Evolutionary conservation across 1,140 invertebrate species (phyloP).

Genomic region (Diorhabda elongata): DNA sequence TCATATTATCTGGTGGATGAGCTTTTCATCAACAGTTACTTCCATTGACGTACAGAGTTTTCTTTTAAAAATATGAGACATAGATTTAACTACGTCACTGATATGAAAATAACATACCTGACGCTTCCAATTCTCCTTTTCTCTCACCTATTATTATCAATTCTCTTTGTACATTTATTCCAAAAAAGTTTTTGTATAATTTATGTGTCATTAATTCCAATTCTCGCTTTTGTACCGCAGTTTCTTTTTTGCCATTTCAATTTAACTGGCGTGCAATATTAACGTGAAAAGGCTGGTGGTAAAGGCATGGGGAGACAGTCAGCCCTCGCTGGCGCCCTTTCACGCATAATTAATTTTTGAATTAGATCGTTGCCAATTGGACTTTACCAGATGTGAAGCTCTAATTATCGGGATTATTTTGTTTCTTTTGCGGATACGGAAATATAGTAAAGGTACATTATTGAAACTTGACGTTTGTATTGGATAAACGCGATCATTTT

Average conservation of each 20-base stretch:
- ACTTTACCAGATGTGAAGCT: neutral
- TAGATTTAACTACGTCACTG: no score
- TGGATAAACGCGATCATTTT: no score
- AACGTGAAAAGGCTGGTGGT: neutral
- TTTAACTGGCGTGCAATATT: neutral
- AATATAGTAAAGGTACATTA: no score
- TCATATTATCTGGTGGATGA: no score
- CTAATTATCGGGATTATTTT: neutral
- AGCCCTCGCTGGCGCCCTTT: neutral
- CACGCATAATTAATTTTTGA: slow-evolving; percentile 1
- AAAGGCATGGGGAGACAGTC: no score
- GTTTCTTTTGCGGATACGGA: no score
- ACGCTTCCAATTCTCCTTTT: slow-evolving; percentile 8
- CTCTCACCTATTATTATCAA: slow-evolving; percentile 22
- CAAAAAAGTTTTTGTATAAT: slow-evolving; percentile 26
- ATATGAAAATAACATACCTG: neutral
- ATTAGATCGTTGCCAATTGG: slow-evolving; percentile 1
- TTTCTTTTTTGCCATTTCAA: slow-evolving; percentile 10
- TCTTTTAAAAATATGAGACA: no score
- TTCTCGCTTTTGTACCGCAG: slow-evolving; percentile 18
- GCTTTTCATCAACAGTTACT: no score
- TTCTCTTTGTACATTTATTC: slow-evolving; percentile 23
- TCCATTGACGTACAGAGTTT: no score
- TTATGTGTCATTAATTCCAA: slow-evolving; percentile 30
- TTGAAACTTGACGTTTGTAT: no score